Base-by-base conservation (phyloP, 2,113 vertebrate genomes). In the Petrocephalus zakoni region DNA sequence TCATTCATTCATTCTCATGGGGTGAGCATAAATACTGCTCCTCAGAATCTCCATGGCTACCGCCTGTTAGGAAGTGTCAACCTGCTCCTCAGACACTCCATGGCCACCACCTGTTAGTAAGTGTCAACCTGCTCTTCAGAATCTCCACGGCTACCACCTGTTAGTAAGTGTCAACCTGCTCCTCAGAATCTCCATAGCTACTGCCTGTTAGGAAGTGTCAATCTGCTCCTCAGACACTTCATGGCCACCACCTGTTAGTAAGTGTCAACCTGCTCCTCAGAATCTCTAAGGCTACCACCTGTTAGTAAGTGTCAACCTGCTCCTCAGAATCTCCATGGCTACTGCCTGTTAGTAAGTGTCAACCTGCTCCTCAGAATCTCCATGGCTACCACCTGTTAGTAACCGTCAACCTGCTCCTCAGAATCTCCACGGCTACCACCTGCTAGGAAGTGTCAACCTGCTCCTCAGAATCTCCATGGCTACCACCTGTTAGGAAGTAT, bases 401-500 rank as follows among this genome's bases (percentile, higher is more conserved):
- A 22, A n/a, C 42, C 55, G 29, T 46, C 78, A 9, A 0, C 64
- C 29, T 34, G 64, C n/a, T 5, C 10, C 29, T 8, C 21, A 15
- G 51, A 61, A 61, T 61, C 58, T 61, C 58, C 58, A 61, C 9
- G 56, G 55, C 8, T 46, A 64, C 8, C 1, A 7, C 46, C 2
- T 87, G 37, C 22, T 11, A 34, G 37, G 37, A n/a, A 25, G 46
- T 82, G 51, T 42, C 75, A 8, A 22, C 17, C 95, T 42, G 42
- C 42, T 42, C 42, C 42, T 1, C 11, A 2, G 42, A 42, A 42
- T 42, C 42, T 42, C 42, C 42, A 42, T 42, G 47, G 42, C 7
- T 46, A 84, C 19, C 17, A 13, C 47, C 19, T 84, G 82, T 46
- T n/a, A 19, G 21, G 19, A 29, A 2, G 53, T 68, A 19, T 17